Evolutionary conservation across 2,113 vertebrate genomes (phyloP).

Genomic region (Pluvianellus socialis): DNA sequence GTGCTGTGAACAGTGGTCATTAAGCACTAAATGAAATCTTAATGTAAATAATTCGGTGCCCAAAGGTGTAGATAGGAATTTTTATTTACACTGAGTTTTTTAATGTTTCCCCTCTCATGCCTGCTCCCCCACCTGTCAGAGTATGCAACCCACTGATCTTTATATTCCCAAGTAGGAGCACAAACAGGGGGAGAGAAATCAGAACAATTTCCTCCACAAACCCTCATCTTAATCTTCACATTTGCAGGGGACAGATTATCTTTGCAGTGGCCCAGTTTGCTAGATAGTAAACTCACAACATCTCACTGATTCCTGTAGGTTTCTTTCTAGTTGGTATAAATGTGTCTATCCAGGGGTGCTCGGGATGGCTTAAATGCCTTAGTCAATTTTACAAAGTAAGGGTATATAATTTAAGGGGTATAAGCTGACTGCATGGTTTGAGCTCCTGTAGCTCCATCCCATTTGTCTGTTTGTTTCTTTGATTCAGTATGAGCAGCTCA

Average conservation of each 20-base stretch:
- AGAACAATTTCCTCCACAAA: background rate
- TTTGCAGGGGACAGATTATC: background rate
- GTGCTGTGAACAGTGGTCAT: background rate
- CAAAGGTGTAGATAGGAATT: background rate
- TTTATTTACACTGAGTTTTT: background rate
- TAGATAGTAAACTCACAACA: background rate
- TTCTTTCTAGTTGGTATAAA: background rate
- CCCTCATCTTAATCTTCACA: background rate
- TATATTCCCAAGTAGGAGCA: background rate
- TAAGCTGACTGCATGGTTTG: background rate
- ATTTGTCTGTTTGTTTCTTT: background rate
- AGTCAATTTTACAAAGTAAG: background rate
- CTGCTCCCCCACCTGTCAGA: background rate
- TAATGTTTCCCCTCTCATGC: background rate
- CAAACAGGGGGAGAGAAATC: background rate
- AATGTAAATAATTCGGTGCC: background rate
- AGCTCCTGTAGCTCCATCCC: background rate
- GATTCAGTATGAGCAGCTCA: background rate
- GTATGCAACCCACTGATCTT: background rate
- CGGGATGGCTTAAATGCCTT: background rate
- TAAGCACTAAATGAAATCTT: background rate
- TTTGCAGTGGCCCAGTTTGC: background rate
- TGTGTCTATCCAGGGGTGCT: background rate
- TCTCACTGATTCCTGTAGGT: background rate
- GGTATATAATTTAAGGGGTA: background rate